Evolutionary conservation across 2,797 vertebrate genomes (phyloP).

Genomic region (Argentina silus): DNA sequence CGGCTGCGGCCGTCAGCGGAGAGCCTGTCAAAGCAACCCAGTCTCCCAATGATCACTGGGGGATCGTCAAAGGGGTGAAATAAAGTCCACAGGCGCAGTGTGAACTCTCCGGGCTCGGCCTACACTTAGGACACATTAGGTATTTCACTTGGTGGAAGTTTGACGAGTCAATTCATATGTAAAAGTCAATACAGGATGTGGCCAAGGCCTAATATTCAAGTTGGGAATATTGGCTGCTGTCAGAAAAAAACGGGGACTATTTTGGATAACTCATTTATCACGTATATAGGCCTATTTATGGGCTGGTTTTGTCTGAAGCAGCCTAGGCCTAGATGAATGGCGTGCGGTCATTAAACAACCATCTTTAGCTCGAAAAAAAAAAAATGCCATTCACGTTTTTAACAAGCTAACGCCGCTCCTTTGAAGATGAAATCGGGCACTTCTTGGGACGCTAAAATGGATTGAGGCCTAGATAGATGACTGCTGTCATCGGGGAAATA

Average conservation of each 20-base stretch:
- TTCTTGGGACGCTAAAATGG: neutral
- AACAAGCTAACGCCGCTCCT: too few relatives aligned
- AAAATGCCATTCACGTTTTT: too few relatives aligned
- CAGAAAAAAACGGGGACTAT: neutral
- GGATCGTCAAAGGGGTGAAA: neutral
- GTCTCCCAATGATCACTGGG: too few relatives aligned
- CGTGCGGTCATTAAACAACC: too few relatives aligned
- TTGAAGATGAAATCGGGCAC: too few relatives aligned
- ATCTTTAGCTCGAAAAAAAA: too few relatives aligned
- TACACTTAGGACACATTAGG: neutral
- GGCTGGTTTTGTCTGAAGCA: too few relatives aligned
- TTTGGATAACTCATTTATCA: too few relatives aligned
- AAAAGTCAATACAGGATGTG: constrained; percentile 1
- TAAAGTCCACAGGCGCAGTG: neutral
- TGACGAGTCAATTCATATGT: neutral
- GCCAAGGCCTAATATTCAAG: neutral
- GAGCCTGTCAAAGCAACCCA: constrained; percentile 40
- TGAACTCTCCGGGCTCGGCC: neutral
- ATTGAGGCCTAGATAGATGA: constrained; percentile 57
- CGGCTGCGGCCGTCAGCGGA: constrained; percentile 31
- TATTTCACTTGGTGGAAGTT: neutral
- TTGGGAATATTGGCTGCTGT: neutral
- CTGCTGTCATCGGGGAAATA: constrained; percentile 46
- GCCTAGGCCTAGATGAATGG: too few relatives aligned
- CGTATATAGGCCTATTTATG: too few relatives aligned